A percentile compares a stretch with the other conserved stretches of the same genome.
Conservation (phyloP, 1,140 invertebrate species). For the Drosophila tsacasi region DNA sequence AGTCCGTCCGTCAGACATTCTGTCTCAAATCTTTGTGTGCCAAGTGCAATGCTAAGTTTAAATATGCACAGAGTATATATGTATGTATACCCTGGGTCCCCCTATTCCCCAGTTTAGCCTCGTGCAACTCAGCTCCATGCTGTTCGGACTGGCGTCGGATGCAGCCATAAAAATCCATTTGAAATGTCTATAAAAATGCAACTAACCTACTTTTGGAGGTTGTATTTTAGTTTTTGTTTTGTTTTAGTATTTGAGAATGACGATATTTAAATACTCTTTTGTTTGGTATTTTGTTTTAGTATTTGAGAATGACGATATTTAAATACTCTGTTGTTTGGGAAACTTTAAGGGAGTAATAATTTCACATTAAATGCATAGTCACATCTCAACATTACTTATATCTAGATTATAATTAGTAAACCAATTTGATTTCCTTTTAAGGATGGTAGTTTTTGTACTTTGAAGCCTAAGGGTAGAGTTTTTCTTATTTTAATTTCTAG, state of each 20-base stretch:
- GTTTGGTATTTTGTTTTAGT: background rate
- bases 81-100: conserved; percentile 6
- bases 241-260: conserved; percentile 6
- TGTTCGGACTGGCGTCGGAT: conserved; percentile 48
- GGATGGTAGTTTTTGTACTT: too few species aligned
- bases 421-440: background rate
- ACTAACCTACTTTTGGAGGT: conserved; percentile 64
- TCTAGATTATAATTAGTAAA: background rate
- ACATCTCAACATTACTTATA: background rate
- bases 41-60: conserved; percentile 74
- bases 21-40: conserved; percentile 57
- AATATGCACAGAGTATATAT: conserved; percentile 42
- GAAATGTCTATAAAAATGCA: conserved; percentile 69
- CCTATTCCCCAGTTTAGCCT: conserved; percentile 22
- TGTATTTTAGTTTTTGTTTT: conserved; percentile 4
- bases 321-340: conserved; percentile 23
- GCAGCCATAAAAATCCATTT: conserved; percentile 69
- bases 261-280: conserved; percentile 36
- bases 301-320: conserved; percentile 18
- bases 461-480: background rate
- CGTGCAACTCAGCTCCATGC: conserved; percentile 35
- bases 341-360: background rate
- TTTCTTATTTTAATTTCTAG: background rate
- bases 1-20: conserved; percentile 10
- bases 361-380: background rate